Conservation (phyloP, 2,888 invertebrate genomes). For the Galeruca laticollis region DNA sequence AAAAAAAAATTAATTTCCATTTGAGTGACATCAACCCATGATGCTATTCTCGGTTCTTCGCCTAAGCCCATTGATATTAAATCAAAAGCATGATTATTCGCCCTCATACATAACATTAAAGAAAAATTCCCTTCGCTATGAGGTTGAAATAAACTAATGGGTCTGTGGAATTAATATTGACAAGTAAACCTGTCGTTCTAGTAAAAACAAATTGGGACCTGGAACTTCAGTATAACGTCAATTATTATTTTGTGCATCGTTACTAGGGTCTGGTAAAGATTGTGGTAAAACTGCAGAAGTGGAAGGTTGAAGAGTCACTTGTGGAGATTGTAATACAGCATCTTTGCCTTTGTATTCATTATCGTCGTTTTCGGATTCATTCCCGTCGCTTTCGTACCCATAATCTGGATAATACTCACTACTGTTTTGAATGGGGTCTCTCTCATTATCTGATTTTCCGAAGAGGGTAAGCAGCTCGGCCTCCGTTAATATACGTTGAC, state of each 20-base stretch:
- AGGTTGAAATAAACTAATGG: neutral
- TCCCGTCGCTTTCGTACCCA: too few species aligned
- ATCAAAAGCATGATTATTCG: slow-evolving; percentile 42
- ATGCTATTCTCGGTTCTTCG: slow-evolving; percentile 1
- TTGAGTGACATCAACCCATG: slow-evolving; percentile 54
- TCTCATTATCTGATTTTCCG: too few species aligned
- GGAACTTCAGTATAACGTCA: slow-evolving; percentile 12
- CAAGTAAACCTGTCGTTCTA: slow-evolving; percentile 6
- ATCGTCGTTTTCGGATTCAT: too few species aligned
- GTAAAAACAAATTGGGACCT: slow-evolving; percentile 7
- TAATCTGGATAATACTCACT: too few species aligned
- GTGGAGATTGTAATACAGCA: neutral
- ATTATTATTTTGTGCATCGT: neutral
- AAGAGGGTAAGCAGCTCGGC: too few species aligned
- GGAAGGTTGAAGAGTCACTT: neutral
- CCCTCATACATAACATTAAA: slow-evolving; percentile 34
- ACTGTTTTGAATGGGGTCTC: too few species aligned
- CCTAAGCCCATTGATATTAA: slow-evolving; percentile 23
- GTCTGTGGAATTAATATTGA: too few species aligned
- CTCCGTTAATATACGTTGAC: too few species aligned
- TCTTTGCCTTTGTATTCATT: too few species aligned
- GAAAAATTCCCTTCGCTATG: slow-evolving; percentile 40
- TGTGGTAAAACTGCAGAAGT: neutral
- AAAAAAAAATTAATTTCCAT: slow-evolving; percentile 57
- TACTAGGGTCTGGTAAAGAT: neutral